Evolutionary conservation across 2,797 vertebrate genomes (phyloP), one percentile per base, ranked within the genome.

Genomic region (Platalea minor): DNA sequence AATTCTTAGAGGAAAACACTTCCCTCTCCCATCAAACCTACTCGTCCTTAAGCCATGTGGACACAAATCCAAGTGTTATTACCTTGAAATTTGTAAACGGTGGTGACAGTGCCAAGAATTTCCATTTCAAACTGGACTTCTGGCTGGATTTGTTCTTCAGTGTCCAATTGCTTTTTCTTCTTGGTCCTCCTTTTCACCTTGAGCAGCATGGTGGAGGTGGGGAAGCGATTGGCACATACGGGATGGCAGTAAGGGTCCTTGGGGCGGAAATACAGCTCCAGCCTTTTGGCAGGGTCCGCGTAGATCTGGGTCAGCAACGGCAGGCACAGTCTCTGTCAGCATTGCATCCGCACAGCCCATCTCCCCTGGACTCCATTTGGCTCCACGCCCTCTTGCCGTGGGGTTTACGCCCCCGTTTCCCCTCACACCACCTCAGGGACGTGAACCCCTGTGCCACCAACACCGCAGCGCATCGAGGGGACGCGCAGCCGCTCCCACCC

Each of bases 1-100:
- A 73, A 9, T 5, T 41, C 5, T 33, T 5, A 35, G 19, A 29
- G 26, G 21, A 6, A 72, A 85, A 46, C 28, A 29, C 7, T 61
- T 75, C 50, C 35, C 65, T 5, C 33, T 70, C 60, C 64, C 48
- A 53, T 8, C 45, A 83, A 19, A 45, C 25, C 10, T 2, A 12
- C 39, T 28, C 4, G 2, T 7, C 64, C 10, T 67, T 35, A 60
- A 72, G 53, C 37, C 72, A 48, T 0, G 0, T 2, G 8, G 33
- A 33, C 33, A 50, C 11, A 41, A 20, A 12, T 8, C 11, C n/a
- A 53, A 24, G 8, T 6, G 5, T n/a, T 6, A 5, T n/a, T 90
- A 99, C 99, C 99, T 98, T 99, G 99, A 92, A 99, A 99, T 95
- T 99, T 99, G 96, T 99, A 99, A 5, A 99, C 98, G 0, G 99